Evolutionary conservation across 37 sponge, comb jelly and placozoan species (phyloP), one percentile per base, ranked within the genome.

Genomic region (Chondrosia reniformis): DNA sequence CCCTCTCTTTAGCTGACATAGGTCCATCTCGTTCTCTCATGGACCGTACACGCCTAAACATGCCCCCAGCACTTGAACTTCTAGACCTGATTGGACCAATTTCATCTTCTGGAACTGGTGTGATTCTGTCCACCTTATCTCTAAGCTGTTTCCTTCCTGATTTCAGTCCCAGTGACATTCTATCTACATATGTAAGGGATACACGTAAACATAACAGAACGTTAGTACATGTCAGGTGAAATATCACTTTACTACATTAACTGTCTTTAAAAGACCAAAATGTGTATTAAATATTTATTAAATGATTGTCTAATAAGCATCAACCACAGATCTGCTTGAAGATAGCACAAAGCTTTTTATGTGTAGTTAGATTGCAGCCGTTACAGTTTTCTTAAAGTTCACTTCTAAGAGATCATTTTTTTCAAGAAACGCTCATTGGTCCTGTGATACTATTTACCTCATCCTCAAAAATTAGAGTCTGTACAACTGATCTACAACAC

Each of bases 61-160:
- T 13, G 42, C 72, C 42, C 5, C 72, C 72, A 34, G 44, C 42
- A 21, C 44, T 6, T 22, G 44, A 43, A 22, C 72, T 1, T 8
- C 44, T 43, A 41, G 44, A 21, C 2, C 19, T 13, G 10, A 39
- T 25, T 6, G 72, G 72, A 37, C 44, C 36, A 25, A 69, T 33
- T 24, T 69, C 72, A 39, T 69, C 72, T 24, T 69, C 72, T 3
- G 72, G 72, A 39, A 69, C 72, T 22, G 72, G 72, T 2, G 72
- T 34, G 72, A 69, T 43, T 8, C 72, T 19, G 43, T 69, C 72
- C 2, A 40, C 25, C n/a, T 38, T 24, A 13, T 69, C 22, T 38
- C 72, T 69, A 13, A 7, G 6, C 2, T 41, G 36, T 38, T 69
- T 69, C 8, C 31, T 19, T 3, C 72, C 72, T 40, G 36, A 40